Conservation (phyloP, 2,888 invertebrate genomes). For the Aricia artaxerxes region DNA sequence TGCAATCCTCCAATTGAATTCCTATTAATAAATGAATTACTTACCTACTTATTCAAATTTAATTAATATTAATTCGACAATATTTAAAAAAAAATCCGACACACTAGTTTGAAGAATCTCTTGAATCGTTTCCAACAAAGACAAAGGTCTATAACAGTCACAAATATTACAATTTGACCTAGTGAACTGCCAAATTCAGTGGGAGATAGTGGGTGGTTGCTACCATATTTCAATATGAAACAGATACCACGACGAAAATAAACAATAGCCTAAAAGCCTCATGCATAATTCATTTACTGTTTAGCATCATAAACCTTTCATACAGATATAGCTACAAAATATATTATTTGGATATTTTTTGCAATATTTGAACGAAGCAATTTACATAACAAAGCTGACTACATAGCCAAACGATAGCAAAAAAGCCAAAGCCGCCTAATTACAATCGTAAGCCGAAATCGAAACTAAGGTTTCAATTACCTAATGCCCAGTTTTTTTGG, state of each 20-base stretch:
- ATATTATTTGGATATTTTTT: neutral
- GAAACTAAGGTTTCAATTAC: no score
- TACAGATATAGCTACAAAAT: conserved; percentile 11
- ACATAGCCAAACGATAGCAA: no score
- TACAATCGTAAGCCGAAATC: no score
- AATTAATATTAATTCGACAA: no score
- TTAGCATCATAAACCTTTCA: conserved; percentile 25
- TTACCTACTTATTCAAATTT: no score
- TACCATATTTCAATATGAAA: neutral
- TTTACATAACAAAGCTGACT: neutral
- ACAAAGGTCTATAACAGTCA: neutral
- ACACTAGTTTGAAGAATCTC: no score
- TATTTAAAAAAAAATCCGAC: no score
- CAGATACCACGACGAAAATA: conserved; percentile 18
- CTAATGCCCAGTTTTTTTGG: no score
- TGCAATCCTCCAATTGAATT: no score
- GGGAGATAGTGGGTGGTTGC: neutral
- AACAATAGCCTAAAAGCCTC: conserved; percentile 22
- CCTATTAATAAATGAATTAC: no score
- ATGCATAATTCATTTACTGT: conserved; percentile 22
- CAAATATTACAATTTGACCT: neutral
- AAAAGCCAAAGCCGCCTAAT: no score
- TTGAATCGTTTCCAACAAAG: no score
- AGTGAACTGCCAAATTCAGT: neutral
- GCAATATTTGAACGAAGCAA: neutral